Conservation (phyloP, 2,113 vertebrate species). For the Chrysemys picta region DNA sequence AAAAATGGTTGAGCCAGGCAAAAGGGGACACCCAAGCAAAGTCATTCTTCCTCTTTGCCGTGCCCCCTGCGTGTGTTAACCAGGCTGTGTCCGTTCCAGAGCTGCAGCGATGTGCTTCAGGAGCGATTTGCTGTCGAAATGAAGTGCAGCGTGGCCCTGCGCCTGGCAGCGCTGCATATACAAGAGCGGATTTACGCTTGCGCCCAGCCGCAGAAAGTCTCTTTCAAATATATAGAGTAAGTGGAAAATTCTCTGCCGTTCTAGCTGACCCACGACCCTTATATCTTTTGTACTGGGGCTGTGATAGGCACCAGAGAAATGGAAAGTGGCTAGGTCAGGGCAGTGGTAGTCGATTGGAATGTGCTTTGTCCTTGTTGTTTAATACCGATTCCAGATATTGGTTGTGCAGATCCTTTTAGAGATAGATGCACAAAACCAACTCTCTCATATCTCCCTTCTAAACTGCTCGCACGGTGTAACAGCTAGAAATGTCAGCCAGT, state of each 20-base stretch:
- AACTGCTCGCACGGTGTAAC: neutral
- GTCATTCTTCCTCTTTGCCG: neutral
- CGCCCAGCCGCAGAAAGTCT: slow-evolving; percentile 91
- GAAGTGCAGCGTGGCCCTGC: slow-evolving; percentile 94
- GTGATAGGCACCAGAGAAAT: rapidly evolving
- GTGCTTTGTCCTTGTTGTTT: rapidly evolving
- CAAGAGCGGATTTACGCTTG: slow-evolving; percentile 93
- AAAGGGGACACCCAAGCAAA: no score
- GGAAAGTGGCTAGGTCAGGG: rapidly evolving
- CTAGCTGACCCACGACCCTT: neutral
- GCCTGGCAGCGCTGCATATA: slow-evolving; percentile 94
- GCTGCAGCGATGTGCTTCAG: slow-evolving; percentile 95
- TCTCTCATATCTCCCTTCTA: neutral
- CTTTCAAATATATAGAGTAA: slow-evolving; percentile 95
- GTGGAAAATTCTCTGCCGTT: slow-evolving; percentile 46
- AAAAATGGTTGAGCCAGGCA: neutral
- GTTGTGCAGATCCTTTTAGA: neutral
- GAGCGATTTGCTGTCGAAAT: slow-evolving; percentile 96
- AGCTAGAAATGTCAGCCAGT: neutral
- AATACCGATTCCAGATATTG: neutral
- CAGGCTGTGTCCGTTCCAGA: slow-evolving; percentile 77
- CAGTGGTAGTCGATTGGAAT: neutral
- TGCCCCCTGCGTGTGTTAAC: neutral
- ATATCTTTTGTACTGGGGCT: neutral
- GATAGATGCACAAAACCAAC: rapidly evolving